Evolutionary conservation across 2,888 invertebrate species (phyloP).

Genomic region (Metacarcinus magister): DNA sequence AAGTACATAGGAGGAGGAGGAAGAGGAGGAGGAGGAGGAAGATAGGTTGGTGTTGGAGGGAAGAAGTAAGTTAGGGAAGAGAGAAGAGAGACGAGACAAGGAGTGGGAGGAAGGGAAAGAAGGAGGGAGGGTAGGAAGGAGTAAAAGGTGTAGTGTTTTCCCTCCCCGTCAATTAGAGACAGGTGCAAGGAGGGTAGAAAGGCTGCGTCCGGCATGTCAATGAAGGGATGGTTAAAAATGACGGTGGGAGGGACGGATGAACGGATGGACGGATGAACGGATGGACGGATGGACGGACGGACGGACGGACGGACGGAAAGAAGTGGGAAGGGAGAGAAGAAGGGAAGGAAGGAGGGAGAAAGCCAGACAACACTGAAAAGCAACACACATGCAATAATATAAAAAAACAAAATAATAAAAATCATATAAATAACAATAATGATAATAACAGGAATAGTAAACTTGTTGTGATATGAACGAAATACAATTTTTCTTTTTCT

Average conservation of each 20-base stretch:
- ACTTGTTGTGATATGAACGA: too few species aligned
- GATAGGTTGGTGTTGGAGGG: neutral
- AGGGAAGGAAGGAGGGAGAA: too few species aligned
- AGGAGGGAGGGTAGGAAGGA: neutral
- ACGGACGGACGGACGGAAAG: too few species aligned
- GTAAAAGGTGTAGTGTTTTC: neutral
- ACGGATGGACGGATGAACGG: neutral
- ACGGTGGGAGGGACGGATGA: neutral
- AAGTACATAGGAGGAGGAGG: neutral
- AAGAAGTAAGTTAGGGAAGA: neutral
- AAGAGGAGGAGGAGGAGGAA: neutral
- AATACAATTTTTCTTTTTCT: too few species aligned
- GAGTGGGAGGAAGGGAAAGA: neutral
- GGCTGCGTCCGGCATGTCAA: conserved; percentile 31
- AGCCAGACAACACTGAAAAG: neutral
- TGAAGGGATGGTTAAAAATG: neutral
- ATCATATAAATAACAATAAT: too few species aligned
- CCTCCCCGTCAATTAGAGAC: neutral
- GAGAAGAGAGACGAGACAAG: neutral
- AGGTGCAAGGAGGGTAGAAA: neutral
- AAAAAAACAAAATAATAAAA: neutral
- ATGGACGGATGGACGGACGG: neutral
- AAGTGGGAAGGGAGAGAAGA: neutral
- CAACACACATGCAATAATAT: neutral
- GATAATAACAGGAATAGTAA: too few species aligned